Evolutionary conservation across 2,888 invertebrate genomes (phyloP).

Genomic region (Apamea monoglypha): DNA sequence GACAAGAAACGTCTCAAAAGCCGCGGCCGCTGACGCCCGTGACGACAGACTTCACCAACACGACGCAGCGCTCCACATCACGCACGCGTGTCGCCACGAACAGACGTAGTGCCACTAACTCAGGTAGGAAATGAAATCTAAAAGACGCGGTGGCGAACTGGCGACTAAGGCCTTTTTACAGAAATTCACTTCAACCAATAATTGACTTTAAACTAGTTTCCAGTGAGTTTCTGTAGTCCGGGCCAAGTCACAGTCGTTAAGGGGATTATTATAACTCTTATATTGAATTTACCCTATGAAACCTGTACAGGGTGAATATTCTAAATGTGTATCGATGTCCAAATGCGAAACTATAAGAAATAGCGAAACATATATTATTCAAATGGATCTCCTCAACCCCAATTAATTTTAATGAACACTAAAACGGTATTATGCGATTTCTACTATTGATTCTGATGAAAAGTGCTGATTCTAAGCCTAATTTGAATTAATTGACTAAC

Average conservation of each 20-base stretch:
- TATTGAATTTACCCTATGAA: neutral
- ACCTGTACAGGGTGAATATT: neutral
- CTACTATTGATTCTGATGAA: no score
- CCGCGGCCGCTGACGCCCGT: constrained; percentile 85
- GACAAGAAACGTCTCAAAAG: constrained; percentile 85
- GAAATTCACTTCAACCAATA: neutral
- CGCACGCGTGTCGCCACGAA: constrained; percentile 91
- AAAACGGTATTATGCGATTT: neutral
- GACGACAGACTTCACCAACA: constrained; percentile 86
- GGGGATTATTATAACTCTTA: neutral
- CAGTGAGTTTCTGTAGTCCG: neutral
- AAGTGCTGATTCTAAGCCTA: no score
- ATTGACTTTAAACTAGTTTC: neutral
- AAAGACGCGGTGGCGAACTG: neutral
- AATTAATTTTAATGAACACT: neutral
- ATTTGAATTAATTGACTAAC: no score
- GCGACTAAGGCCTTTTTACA: neutral
- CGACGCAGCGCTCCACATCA: constrained; percentile 91
- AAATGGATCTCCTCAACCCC: neutral
- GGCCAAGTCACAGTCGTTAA: neutral
- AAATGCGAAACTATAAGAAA: neutral
- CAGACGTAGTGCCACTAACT: constrained; percentile 73
- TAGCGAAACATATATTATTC: neutral
- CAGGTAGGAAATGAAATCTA: constrained; percentile 61
- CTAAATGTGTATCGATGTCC: neutral